Evolutionary conservation across 2,888 invertebrate species (phyloP), one percentile per base, ranked within the genome.

Genomic region (Pheosia gnoma): DNA sequence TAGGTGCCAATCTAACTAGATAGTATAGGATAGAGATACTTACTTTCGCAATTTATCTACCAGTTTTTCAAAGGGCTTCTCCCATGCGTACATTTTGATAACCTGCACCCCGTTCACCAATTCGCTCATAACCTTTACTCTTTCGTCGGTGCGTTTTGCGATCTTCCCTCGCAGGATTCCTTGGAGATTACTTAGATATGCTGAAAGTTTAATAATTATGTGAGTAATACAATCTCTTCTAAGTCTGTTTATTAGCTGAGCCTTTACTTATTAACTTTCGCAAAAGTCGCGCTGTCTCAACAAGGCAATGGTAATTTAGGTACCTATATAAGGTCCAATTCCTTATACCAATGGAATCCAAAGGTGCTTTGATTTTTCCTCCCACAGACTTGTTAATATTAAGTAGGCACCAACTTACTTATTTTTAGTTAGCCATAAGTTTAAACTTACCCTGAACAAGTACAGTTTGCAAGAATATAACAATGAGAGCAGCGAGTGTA

Each of bases 31-130:
- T 45, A 38, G 43, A 47, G 11, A 58, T 6, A 85, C 91, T 85
- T 89, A 97, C 96, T 94, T 95, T 83, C 97, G 91, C 8, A 96
- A 92, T 60, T 94, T 86, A 58, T 95, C 94, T 3, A 97, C 95
- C 0, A 97, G 86, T 62, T 94, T 94, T 60, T 95, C 95, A 77
- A 97, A 97, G 0, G 97, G 96, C 68, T 95, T 95, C 80, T 98
- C 97, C 96, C 97, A 98, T 1, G 97, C 96, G 77, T 97, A 97
- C 97, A 97, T 97, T 91, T 97, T 98, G 74, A 97, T 97, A 0
- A 97, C 96, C 78, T 96, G 95, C 74, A 97, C 97, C 0, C 97
- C 97, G 65, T 94, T 94, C 6, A 97, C 95, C 60, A 97, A 95
- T 87, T 97, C 97, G 73, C 96, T 96, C 96, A 97, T 97, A 10